Conservation (phyloP, 1,140 invertebrate genomes). For the Drosophila watanabei region DNA sequence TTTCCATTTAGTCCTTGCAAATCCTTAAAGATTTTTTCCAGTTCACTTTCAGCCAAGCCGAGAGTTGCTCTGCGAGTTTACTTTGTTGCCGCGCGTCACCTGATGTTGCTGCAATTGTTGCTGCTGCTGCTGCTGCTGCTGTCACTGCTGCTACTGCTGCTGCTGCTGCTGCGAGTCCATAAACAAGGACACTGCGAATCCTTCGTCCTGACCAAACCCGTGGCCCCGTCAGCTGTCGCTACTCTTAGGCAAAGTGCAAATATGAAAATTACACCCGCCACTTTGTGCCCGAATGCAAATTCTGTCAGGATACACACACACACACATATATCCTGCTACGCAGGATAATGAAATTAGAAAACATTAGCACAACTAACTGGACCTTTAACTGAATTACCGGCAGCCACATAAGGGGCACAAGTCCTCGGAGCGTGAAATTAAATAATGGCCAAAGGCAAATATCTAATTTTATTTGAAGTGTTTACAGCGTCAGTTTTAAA, state of each 20-base stretch:
- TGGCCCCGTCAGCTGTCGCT: conserved; percentile 34
- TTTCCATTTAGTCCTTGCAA: not conserved
- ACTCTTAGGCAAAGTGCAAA: conserved; percentile 39
- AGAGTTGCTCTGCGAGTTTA: conserved; percentile 8
- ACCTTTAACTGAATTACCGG: conserved; percentile 53
- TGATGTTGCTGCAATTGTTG: conserved; percentile 7
- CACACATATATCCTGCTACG: not conserved
- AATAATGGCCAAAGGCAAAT: conserved; percentile 44
- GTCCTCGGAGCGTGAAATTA: conserved; percentile 46
- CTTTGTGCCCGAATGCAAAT: conserved; percentile 68
- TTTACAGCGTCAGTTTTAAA: conserved; percentile 6
- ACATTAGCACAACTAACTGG: conserved; percentile 63
- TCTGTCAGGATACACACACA: conserved; percentile 22
- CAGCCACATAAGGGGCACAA: conserved; percentile 1
- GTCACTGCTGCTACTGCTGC: not conserved
- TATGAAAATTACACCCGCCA: conserved; percentile 63
- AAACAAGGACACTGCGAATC: conserved; percentile 15
- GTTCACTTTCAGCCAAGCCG: not conserved
- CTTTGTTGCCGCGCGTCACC: conserved; percentile 13
- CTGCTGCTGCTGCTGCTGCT: not conserved
- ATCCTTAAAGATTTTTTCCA: not conserved
- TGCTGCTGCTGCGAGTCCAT: conserved; percentile 13
- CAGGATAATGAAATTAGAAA: conserved; percentile 64
- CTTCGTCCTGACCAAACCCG: conserved; percentile 1
- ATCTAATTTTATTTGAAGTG: not conserved